Base-by-base conservation (phyloP, 2,113 vertebrate genomes). In the Scartelaos histophorus region DNA sequence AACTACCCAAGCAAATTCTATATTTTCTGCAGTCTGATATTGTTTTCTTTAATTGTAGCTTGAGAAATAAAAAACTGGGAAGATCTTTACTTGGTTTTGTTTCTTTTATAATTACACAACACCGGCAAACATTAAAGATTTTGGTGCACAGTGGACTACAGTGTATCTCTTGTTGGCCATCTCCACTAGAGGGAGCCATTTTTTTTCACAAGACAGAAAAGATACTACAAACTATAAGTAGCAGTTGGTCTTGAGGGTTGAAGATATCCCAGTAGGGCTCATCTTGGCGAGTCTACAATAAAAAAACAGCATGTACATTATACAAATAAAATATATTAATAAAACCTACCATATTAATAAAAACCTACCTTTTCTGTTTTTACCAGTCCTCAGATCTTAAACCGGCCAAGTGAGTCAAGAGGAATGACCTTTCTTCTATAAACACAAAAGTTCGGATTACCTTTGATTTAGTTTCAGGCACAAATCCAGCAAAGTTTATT, bases 41-140 rank as follows among this genome's bases (percentile, higher is more conserved):
- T 90, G 92, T 91, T 88, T 93, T 93, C 91, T 92, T 93, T 93
- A 92, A 93, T 81, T 89, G 91, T 93, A 94, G 92, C 90, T 92
- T 90, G 85, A 92, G 80, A 93, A 93, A 94, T 93, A 92, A 93
- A 94, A 83, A 94, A 85, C 92, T 92, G 91, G 88, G 85, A 91
- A 84, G 74, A 73, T 85, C 77, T 75, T 19, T 3, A n/a, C 69
- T 1, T 15, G 47, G 51, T 68, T 57, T 25, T 34, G 0, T 5
- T 19, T 67, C 47, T 9, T 70, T 72, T 45, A 56, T 54, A 61
- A 65, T 65, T 0, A 69, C 22, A 7, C 51, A n/a, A 71, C 13
- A 7, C 7, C 29, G 2, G 49, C 13, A 17, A 62, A 68, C 0
- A 61, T 1, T 38, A n/a, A n/a, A n/a, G n/a, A n/a, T n/a, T n/a